phyloP scores from a whole-genome alignment of 2,888 invertebrate genomes.

The Mesodorylaimus sp. region DNA sequence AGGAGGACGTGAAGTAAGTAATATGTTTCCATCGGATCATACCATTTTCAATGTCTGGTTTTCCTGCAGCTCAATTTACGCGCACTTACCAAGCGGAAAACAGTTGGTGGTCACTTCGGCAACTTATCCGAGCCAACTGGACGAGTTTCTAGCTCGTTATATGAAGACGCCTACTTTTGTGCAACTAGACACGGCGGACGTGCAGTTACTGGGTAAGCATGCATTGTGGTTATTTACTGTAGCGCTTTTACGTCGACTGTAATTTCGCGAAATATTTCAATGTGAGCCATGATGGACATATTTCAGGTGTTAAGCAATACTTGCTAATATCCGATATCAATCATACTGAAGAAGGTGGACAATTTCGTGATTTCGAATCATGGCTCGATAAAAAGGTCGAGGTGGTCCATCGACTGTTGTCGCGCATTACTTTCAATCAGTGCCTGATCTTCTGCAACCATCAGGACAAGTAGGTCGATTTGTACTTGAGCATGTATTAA shows the following conservation, averaged over 20 bases:
- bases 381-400: conserved; percentile 11
- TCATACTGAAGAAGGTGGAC: background rate
- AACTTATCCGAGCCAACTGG: conserved; percentile 61
- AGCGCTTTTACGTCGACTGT: too few species aligned
- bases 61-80: conserved; percentile 48
- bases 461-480: conserved; percentile 43
- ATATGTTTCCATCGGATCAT: too few species aligned
- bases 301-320: conserved; percentile 3
- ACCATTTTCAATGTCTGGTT: conserved; percentile 10
- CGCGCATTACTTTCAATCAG: conserved; percentile 59
- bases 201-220: conserved; percentile 37
- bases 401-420: conserved; percentile 41
- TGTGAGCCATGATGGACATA: too few species aligned
- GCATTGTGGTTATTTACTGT: background rate
- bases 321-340: background rate
- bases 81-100: conserved; percentile 50
- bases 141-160: conserved; percentile 49
- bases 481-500: conserved; percentile 4
- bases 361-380: background rate
- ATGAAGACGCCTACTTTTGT: conserved; percentile 59
- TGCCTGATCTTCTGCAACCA: conserved; percentile 76
- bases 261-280: too few species aligned
- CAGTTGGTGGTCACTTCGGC: conserved; percentile 84
- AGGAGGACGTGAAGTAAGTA: conserved; percentile 49
- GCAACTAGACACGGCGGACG: conserved; percentile 49